These are phyloP conservation scores for Plectrocnemia conspersa DNA, from an alignment of 1,140 invertebrate species.

Conservation along the genomic window DNA sequence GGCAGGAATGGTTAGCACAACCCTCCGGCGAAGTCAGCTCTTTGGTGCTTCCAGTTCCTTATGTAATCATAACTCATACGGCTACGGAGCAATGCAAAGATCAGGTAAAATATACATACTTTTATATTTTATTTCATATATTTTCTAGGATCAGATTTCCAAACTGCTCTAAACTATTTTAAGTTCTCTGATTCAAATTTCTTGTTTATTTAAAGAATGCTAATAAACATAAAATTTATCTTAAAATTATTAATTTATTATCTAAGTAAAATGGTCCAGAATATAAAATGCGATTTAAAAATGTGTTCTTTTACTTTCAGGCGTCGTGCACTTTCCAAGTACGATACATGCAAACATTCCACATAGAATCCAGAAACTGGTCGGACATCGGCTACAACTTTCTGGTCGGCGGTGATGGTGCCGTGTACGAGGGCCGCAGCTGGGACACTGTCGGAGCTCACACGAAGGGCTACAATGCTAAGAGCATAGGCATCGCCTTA, in stretches of 20 bases:
- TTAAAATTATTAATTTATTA: too few relatives aligned
- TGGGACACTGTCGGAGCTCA: slow-evolving; percentile 64
- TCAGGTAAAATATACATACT: too few relatives aligned
- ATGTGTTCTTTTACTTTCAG: slow-evolving; percentile 39
- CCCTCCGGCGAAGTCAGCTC: slow-evolving; percentile 43
- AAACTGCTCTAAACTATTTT: too few relatives aligned
- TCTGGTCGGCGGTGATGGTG: slow-evolving; percentile 67
- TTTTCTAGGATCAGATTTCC: too few relatives aligned
- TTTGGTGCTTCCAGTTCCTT: slow-evolving; percentile 46
- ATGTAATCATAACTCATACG: slow-evolving; percentile 54
- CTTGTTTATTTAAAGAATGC: slow-evolving; percentile 10
- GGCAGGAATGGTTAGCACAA: slow-evolving; percentile 59
- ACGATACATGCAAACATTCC: slow-evolving; percentile 63
- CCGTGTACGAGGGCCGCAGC: slow-evolving; percentile 62
- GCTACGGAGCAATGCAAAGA: slow-evolving; percentile 48
- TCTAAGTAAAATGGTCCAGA: too few relatives aligned
- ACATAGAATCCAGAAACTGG: slow-evolving; percentile 61
- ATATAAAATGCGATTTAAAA: too few relatives aligned
- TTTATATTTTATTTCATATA: too few relatives aligned
- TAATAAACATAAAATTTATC: slow-evolving; percentile 7
- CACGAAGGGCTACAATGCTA: slow-evolving; percentile 59
- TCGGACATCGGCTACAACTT: slow-evolving; percentile 65
- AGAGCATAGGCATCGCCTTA: slow-evolving; percentile 61
- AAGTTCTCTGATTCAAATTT: background rate
- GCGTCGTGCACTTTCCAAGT: slow-evolving; percentile 49